Percentiles rank a stretch among this genome's conserved stretches.
These are phyloP conservation scores for Anthophora plumipes DNA, from an alignment of 2,888 invertebrate species.

Conservation along the genomic window DNA sequence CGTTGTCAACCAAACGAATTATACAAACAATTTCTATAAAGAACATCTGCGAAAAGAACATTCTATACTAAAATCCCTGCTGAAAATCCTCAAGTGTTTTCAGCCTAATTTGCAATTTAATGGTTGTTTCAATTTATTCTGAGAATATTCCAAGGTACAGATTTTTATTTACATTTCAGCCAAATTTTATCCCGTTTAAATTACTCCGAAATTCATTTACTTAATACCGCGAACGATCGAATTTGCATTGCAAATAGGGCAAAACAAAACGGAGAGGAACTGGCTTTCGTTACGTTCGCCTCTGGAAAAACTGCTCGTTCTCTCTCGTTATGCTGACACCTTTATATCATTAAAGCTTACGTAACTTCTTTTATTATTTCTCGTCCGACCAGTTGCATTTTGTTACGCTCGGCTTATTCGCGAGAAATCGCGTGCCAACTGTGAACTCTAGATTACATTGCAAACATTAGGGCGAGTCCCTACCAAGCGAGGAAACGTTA, in stretches of 20 bases:
- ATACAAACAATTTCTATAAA: too few species aligned
- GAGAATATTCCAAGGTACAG: neutral
- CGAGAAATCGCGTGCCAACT: constrained; percentile 44
- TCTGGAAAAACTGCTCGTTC: constrained; percentile 9
- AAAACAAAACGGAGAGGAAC: neutral
- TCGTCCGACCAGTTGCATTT: constrained; percentile 27
- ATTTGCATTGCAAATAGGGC: constrained; percentile 35
- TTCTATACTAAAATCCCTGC: too few species aligned
- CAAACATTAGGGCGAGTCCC: neutral
- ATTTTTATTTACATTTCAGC: constrained; percentile 18
- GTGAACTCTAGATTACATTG: constrained; percentile 33
- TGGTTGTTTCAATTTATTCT: neutral
- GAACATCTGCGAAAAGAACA: too few species aligned
- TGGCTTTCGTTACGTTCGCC: neutral
- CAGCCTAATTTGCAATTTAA: too few species aligned
- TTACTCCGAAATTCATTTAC: neutral
- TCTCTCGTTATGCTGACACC: constrained; percentile 32
- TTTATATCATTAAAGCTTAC: constrained; percentile 49
- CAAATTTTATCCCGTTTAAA: neutral
- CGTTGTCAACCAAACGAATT: too few species aligned
- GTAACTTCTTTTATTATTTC: constrained; percentile 58
- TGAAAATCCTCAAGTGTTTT: too few species aligned
- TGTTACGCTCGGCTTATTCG: constrained; percentile 33
- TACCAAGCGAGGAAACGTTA: neutral
- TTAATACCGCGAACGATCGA: constrained; percentile 19